Evolutionary conservation across 2,888 invertebrate genomes (phyloP).

Genomic region (Lamproptera curius): DNA sequence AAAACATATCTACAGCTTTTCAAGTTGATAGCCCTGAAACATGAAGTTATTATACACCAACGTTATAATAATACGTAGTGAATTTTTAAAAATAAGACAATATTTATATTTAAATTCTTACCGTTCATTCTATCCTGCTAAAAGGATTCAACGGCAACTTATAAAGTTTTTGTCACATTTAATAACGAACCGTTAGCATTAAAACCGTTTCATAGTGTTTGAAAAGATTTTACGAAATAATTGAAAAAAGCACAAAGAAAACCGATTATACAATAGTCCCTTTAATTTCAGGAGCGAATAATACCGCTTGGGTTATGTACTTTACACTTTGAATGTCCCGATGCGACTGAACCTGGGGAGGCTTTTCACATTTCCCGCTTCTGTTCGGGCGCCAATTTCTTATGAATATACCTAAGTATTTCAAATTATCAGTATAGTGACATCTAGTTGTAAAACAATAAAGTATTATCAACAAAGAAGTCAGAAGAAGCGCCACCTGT

Average conservation of each 20-base stretch:
- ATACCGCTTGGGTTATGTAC: constrained; percentile 33
- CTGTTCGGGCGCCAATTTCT: constrained; percentile 39
- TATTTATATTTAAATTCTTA: too few relatives aligned
- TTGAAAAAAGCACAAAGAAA: too few relatives aligned
- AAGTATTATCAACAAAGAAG: too few relatives aligned
- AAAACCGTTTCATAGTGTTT: too few relatives aligned
- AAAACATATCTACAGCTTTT: too few relatives aligned
- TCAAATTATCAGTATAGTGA: constrained; percentile 24
- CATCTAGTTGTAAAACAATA: constrained; percentile 32
- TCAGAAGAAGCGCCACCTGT: constrained; percentile 34
- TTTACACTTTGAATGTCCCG: constrained; percentile 55
- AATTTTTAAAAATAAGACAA: too few relatives aligned
- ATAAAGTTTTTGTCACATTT: constrained; percentile 48
- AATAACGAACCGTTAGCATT: not conserved
- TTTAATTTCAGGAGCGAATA: constrained; percentile 10
- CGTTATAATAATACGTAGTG: too few relatives aligned
- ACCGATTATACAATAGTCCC: too few relatives aligned
- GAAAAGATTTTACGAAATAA: too few relatives aligned
- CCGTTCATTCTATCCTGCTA: constrained; percentile 66
- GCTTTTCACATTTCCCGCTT: constrained; percentile 56
- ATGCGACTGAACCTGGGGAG: constrained; percentile 65
- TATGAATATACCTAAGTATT: constrained; percentile 25
- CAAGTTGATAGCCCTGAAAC: too few relatives aligned
- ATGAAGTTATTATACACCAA: too few relatives aligned
- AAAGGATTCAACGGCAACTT: constrained; percentile 51